These are phyloP conservation scores for Hipposideros armiger DNA, from an alignment of 2,113 vertebrate species.

Conservation along the genomic window DNA sequence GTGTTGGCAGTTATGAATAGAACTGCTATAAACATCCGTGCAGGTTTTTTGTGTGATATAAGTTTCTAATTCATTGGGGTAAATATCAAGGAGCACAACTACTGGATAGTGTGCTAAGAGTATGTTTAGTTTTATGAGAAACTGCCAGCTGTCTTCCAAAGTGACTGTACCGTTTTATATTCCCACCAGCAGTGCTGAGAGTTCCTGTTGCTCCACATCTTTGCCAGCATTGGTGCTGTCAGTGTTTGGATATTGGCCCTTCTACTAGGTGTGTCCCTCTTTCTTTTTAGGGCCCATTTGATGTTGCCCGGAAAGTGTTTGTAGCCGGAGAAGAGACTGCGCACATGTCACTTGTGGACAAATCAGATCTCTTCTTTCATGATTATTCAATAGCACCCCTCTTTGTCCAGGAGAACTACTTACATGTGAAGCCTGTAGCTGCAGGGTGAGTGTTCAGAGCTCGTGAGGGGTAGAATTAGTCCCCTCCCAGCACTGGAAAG, in stretches of 20 bases:
- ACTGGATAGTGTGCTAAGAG: neutral
- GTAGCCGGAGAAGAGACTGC: slow-evolving; percentile 90
- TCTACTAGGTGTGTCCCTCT: neutral
- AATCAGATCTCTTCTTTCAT: slow-evolving; percentile 97
- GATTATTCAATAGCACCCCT: slow-evolving; percentile 98
- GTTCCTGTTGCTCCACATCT: neutral
- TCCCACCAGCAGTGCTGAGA: neutral
- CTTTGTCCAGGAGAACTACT: slow-evolving; percentile 99
- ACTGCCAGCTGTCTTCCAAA: neutral
- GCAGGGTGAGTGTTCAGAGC: slow-evolving; percentile 90
- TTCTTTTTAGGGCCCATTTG: slow-evolving; percentile 93
- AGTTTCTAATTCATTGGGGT: slow-evolving; percentile 21
- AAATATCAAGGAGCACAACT: neutral
- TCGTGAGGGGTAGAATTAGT: neutral
- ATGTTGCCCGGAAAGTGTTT: slow-evolving; percentile 97
- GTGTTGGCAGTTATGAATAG: neutral
- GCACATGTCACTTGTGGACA: slow-evolving; percentile 96
- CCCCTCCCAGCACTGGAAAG: fast-evolving
- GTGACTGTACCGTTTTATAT: neutral
- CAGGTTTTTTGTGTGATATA: neutral
- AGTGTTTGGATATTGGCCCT: neutral
- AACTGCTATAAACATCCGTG: neutral
- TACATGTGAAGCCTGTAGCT: slow-evolving; percentile 94
- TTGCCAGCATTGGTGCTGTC: neutral
- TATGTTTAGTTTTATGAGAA: neutral